Base-by-base conservation (phyloP, 2,113 vertebrate genomes). In the Sus scrofa region DNA sequence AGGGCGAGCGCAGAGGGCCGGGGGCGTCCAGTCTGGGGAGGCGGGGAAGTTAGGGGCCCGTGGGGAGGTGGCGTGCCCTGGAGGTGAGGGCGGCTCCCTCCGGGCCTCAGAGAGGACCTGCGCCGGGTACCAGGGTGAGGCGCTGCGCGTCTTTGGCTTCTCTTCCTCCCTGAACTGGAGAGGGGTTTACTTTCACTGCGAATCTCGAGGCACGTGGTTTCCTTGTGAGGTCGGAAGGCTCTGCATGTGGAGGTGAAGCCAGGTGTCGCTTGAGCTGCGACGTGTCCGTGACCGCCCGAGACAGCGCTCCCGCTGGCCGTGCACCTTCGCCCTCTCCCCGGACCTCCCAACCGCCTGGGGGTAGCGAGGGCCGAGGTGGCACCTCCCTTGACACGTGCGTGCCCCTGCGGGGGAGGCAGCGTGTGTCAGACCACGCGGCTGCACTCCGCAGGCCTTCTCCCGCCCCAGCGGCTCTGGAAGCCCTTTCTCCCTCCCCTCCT, bases 151-250 rank as follows among this genome's bases (percentile, higher is more conserved):
- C 75, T 89, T 94, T 84, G 27, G 84, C 24, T 94, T 26, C 24
- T 86, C 34, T 89, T 93, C 14, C 20, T 89, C 62, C 60, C 30
- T 87, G 79, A 91, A 67, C 34, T 92, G 71, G 92, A 83, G 78
- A 83, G 37, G 89, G 37, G 24, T 86, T 90, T 91, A 26, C 70
- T 78, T 97, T 91, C 20, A 83, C 63, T 62, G 52, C 3, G 68
- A 88, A 93, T 24, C n/a, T 84, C 32, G 83, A 89, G 91, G 74
- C 83, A 22, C 0, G n/a, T 30, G 15, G 75, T 58, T 91, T 26
- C 14, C 13, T 26, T 20, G 37, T 70, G 50, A 95, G 89, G 65
- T 74, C 68, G 70, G 37, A 85, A 86, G 6, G 3, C 81, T 94
- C 94, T 87, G 2, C 87, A 81, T 56, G 65, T 50, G 9, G 86